A percentile compares a stretch with the other conserved stretches of the same genome.
These are phyloP conservation scores for Muscicapa comitata DNA, from an alignment of 2,797 vertebrate species.

Conservation along the genomic window DNA sequence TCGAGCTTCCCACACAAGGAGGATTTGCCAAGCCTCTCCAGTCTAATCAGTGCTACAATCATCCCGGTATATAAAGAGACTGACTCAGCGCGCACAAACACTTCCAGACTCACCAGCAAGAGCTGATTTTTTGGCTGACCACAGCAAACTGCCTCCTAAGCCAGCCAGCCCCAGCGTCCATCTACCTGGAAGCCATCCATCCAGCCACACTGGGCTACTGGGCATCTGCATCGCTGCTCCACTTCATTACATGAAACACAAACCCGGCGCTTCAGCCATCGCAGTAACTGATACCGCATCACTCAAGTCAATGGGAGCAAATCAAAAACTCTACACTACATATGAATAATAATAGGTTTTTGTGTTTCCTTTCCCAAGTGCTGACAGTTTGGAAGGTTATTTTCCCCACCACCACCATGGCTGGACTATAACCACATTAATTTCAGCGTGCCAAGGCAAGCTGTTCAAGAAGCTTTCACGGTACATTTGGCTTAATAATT, in stretches of 20 bases:
- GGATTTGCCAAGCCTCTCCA: not conserved
- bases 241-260: not conserved
- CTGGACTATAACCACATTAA: not conserved
- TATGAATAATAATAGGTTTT: not conserved
- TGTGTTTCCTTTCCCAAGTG: not conserved
- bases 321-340: not conserved
- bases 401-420: not conserved
- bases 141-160: not conserved
- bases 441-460: not conserved
- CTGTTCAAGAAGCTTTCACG: not conserved
- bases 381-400: not conserved
- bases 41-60: not conserved
- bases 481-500: not conserved
- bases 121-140: not conserved
- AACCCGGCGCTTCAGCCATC: not conserved
- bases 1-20: not conserved
- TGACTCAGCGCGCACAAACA: not conserved
- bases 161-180: not conserved
- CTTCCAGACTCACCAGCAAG: slow-evolving; percentile 25
- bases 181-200: slow-evolving; percentile 26
- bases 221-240: not conserved
- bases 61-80: not conserved
- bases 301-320: not conserved
- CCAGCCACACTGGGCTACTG: not conserved
- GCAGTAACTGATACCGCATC: not conserved